Base-by-base conservation (phyloP, 2,888 invertebrate genomes). In the Netelia inedita region DNA sequence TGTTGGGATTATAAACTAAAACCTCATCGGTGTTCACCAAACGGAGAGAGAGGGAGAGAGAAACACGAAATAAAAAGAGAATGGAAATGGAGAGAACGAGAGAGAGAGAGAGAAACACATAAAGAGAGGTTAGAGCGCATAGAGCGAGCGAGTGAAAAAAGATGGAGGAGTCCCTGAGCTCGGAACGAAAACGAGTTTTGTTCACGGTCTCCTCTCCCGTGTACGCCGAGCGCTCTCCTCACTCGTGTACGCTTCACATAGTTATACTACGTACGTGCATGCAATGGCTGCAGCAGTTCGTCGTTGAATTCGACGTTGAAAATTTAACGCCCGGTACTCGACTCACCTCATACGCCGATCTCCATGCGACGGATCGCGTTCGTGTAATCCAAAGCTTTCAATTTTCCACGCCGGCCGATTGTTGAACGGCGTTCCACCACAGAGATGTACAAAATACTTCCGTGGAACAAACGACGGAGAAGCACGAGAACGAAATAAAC, bases 351-450 rank as follows among this genome's bases (percentile, higher is more conserved):
- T 61, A 65, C 66, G 21, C 10, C n/a, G 63, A 43, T 75, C 59
- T 71, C 66, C 69, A 76, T 57, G 43, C 61, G 82, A 55, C 19
- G 53, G 28, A 53, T 46, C 74, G 68, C 50, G 74, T 79, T 83
- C 84, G 86, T 79, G 86, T 87, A 87, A 87, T 87, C 87, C 87
- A 86, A 87, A 82, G 74, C 76, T 85, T 86, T 66, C 66, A 66
- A 75, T 41, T 50, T 50, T 57, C 63, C 28, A 23, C 79, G 63
- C 75, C 68, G 53, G 23, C 21, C 68, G 53, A 79, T 69, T 72
- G 23, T n/a, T 8, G 21, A 41, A 28, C 28, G 43, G 11, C 43
- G 68, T 57, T 59, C 69, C 68, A 68, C 14, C 53, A 76, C 8
- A 28, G 35, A 59, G 50, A 8, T 19, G 3, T 35, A 35, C 46